A percentile compares a stretch with the other conserved stretches of the same genome.
phyloP scores from a whole-genome alignment of 2,797 vertebrate species.

The Chelmon rostratus region DNA sequence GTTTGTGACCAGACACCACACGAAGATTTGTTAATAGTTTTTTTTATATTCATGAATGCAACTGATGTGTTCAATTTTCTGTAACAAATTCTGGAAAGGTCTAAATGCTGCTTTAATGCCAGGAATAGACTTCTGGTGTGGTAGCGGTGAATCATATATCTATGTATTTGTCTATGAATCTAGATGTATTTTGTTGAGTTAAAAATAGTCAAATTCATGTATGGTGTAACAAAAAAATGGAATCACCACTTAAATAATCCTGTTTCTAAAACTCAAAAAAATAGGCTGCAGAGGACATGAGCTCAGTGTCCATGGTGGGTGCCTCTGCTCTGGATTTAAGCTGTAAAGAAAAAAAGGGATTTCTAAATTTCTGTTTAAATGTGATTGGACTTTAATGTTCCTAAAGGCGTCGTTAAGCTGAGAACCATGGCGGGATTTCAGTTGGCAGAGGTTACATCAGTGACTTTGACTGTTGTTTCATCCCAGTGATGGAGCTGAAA shows the following conservation, averaged over 20 bases:
- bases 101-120: background rate
- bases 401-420: background rate
- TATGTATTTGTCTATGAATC: background rate
- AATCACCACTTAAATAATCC: background rate
- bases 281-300: background rate
- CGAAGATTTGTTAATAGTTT: too few relatives aligned
- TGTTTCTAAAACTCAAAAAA: background rate
- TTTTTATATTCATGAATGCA: background rate
- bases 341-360: background rate
- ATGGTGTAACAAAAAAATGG: background rate
- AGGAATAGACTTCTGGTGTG: background rate
- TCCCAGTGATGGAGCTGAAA: constrained; percentile 33
- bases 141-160: background rate
- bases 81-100: background rate
- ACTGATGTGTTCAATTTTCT: too few relatives aligned
- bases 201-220: background rate
- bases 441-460: constrained; percentile 26
- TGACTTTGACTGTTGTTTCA: constrained; percentile 39
- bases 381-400: background rate
- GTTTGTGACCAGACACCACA: background rate
- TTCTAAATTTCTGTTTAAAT: background rate
- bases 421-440: constrained; percentile 19
- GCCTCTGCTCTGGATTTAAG: background rate
- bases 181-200: background rate
- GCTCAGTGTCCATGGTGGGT: background rate